Evolutionary conservation across 2,113 vertebrate genomes (phyloP).

Genomic region (Lophius piscatorius): DNA sequence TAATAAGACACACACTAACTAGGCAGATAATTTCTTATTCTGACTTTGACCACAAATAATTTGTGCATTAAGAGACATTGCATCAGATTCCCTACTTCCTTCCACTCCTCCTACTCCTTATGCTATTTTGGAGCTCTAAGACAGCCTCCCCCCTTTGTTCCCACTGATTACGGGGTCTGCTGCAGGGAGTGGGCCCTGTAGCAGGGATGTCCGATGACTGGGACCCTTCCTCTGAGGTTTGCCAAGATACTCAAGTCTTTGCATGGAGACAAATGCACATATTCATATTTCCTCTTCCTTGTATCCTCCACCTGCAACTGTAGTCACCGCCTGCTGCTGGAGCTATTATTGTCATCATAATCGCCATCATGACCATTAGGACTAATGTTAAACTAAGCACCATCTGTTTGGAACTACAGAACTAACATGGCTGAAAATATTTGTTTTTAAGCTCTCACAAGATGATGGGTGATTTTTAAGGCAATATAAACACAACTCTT

Average conservation of each 20-base stretch:
- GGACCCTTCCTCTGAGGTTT: constrained; percentile 71
- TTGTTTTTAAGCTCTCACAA: constrained; percentile 45
- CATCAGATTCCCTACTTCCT: constrained; percentile 72
- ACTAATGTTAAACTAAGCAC: constrained; percentile 65
- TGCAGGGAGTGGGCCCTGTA: constrained; percentile 62
- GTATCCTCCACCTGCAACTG: constrained; percentile 56
- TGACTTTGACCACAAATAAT: constrained; percentile 17
- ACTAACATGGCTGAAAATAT: constrained; percentile 27
- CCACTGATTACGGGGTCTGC: constrained; percentile 71
- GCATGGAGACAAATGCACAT: constrained; percentile 39
- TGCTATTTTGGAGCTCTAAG: constrained; percentile 72
- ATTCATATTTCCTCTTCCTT: constrained; percentile 42
- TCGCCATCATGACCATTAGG: constrained; percentile 55
- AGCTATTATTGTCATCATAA: constrained; percentile 66
- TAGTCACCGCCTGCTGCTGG: constrained; percentile 42
- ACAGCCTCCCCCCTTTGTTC: constrained; percentile 72
- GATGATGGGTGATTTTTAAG: constrained; percentile 40
- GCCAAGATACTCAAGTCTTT: constrained; percentile 70
- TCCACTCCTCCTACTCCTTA: constrained; percentile 54
- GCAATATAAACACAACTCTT: constrained; percentile 39
- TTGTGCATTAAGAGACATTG: constrained; percentile 37
- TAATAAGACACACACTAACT: constrained; percentile 10
- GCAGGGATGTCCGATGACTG: constrained; percentile 71
- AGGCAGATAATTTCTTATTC: constrained; percentile 5
- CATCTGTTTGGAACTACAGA: constrained; percentile 56